phyloP scores from a whole-genome alignment of 2,888 invertebrate genomes.

The Caenorhabditis drosophilae region DNA sequence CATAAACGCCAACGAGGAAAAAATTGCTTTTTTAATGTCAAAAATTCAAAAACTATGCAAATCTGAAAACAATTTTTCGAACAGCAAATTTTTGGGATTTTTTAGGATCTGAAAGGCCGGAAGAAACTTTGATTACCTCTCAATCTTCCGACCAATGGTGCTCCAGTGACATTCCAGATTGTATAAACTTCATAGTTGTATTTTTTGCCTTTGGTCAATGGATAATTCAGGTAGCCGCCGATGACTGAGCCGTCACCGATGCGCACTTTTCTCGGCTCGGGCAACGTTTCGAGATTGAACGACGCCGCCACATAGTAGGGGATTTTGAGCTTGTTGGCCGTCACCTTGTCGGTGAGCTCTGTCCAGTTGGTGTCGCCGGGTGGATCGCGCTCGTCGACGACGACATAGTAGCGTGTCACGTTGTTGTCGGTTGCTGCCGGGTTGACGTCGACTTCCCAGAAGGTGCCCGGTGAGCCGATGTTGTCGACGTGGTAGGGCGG shows the following conservation, averaged over 20 bases:
- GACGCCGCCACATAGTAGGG: conserved; percentile 69
- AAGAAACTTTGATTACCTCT: conserved; percentile 63
- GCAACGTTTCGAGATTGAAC: conserved; percentile 66
- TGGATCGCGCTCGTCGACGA: conserved; percentile 68
- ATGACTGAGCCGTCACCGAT: conserved; percentile 68
- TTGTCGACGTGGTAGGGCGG: conserved; percentile 67
- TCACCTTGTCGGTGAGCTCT: conserved; percentile 68
- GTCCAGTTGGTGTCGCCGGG: conserved; percentile 69
- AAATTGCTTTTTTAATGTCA: no score
- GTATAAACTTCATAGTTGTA: conserved; percentile 69
- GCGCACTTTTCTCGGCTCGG: conserved; percentile 53
- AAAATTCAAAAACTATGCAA: no score
- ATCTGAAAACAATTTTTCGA: not conserved
- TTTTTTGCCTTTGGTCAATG: conserved; percentile 65
- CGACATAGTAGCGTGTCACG: conserved; percentile 68
- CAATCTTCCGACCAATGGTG: conserved; percentile 64
- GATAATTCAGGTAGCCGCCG: conserved; percentile 69
- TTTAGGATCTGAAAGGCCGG: no score
- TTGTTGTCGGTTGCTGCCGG: conserved; percentile 67
- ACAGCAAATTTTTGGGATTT: not conserved
- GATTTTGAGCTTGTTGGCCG: conserved; percentile 62
- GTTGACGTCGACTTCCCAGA: conserved; percentile 61
- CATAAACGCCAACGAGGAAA: no score
- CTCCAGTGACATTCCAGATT: conserved; percentile 64
- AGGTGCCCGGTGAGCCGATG: conserved; percentile 63